A percentile compares a stretch with the other conserved stretches of the same genome.
These are phyloP conservation scores for Terebella lapidaria DNA, from an alignment of 2,888 invertebrate species.

Conservation along the genomic window DNA sequence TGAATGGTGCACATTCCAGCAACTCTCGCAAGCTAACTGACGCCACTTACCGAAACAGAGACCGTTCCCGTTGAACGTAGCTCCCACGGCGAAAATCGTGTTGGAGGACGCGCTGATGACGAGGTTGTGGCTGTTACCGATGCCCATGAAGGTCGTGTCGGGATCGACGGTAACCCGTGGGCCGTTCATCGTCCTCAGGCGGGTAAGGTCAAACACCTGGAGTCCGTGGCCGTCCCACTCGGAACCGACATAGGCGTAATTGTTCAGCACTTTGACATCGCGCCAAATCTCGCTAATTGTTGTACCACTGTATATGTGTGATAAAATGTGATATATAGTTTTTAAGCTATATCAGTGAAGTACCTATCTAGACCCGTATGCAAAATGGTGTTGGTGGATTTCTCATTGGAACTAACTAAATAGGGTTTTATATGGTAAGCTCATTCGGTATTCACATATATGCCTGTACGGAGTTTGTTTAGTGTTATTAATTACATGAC, in stretches of 20 bases:
- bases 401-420: no score
- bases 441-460: neutral
- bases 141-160: neutral
- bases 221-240: slow-evolving; percentile 17
- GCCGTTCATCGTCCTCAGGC: neutral
- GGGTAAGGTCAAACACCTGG: slow-evolving; percentile 12
- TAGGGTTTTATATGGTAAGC: no score
- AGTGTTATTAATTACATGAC: no score
- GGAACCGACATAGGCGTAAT: slow-evolving; percentile 16
- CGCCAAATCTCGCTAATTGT: slow-evolving; percentile 12
- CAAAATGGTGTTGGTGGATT: no score
- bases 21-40: no score
- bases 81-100: slow-evolving; percentile 16
- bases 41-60: slow-evolving; percentile 10
- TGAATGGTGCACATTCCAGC: no score
- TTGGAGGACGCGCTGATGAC: slow-evolving; percentile 10
- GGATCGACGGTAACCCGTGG: neutral
- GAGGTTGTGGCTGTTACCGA: slow-evolving; percentile 20
- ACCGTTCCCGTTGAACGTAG: neutral
- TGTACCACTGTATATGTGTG: no score
- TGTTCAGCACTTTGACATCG: slow-evolving; percentile 17
- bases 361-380: no score
- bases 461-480: neutral
- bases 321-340: no score
- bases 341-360: no score